These are phyloP conservation scores for Neuroscelio doddi DNA, from an alignment of 2,888 invertebrate species.

Conservation along the genomic window DNA sequence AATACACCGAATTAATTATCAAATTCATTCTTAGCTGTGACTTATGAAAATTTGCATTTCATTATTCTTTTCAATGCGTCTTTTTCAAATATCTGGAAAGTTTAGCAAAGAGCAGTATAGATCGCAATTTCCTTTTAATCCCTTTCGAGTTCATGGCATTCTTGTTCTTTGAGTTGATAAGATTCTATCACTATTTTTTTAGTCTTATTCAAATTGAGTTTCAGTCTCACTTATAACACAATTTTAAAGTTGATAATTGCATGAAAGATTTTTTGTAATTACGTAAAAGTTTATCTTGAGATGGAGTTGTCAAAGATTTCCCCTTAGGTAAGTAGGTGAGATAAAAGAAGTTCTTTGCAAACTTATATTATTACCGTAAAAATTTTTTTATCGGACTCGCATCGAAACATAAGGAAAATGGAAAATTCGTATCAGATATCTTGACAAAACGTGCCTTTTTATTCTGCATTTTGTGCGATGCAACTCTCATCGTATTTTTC, in stretches of 20 bases:
- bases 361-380: slow-evolving; percentile 33
- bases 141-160: no score
- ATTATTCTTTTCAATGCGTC: no score
- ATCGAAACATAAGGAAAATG: slow-evolving; percentile 21
- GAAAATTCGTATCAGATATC: slow-evolving; percentile 33
- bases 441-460: slow-evolving; percentile 28
- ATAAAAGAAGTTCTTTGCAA: slow-evolving; percentile 24
- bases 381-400: slow-evolving; percentile 28
- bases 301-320: slow-evolving; percentile 21
- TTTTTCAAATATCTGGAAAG: no score
- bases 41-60: no score
- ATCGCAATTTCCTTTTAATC: no score
- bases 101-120: no score
- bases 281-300: slow-evolving; percentile 11
- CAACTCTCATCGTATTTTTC: slow-evolving; percentile 12
- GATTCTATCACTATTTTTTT: not conserved
- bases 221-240: no score
- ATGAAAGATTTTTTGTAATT: slow-evolving; percentile 7
- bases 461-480: slow-evolving; percentile 19
- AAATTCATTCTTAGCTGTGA: no score
- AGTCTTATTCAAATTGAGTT: not conserved
- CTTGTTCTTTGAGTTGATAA: no score
- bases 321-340: slow-evolving; percentile 21
- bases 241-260: not conserved
- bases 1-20: no score